These are phyloP conservation scores for Cyanoramphus novaezelandiae DNA, from an alignment of 2,113 vertebrate species.

Conservation along the genomic window DNA sequence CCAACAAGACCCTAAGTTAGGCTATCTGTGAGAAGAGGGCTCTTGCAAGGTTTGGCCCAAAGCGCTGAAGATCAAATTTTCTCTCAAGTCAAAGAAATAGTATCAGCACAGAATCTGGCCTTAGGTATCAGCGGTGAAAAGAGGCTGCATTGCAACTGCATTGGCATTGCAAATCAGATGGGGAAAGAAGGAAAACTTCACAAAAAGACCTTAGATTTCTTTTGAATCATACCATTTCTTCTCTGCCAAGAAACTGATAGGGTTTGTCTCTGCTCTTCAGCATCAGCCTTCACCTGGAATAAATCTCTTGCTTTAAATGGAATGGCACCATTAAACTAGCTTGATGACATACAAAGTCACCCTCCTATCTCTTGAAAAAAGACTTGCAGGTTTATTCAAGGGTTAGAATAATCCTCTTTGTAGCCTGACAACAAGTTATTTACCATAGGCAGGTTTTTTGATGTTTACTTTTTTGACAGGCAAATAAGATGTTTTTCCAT, in stretches of 20 bases:
- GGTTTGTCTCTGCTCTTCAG: background rate
- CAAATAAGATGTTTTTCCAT: background rate
- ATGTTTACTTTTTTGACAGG: background rate
- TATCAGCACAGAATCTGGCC: constrained; percentile 66
- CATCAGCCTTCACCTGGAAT: background rate
- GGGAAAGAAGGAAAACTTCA: constrained; percentile 10
- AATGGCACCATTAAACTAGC: background rate
- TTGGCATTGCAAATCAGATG: constrained; percentile 67
- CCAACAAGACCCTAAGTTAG: constrained; percentile 16
- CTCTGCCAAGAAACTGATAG: background rate
- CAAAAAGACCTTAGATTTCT: background rate
- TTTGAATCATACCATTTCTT: background rate
- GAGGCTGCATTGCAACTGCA: constrained; percentile 3
- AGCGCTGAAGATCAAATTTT: constrained; percentile 52
- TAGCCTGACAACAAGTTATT: background rate
- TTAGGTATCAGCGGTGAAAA: constrained; percentile 35
- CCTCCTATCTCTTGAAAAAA: background rate
- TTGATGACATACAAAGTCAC: background rate
- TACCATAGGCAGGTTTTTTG: background rate
- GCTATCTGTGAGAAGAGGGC: background rate
- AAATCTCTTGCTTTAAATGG: background rate
- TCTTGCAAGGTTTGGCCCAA: constrained; percentile 37
- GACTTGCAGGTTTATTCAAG: background rate
- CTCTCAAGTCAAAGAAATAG: constrained; percentile 61
- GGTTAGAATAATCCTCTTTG: background rate